phyloP scores from a whole-genome alignment of 2,888 invertebrate genomes.

The Onchidella celtica region DNA sequence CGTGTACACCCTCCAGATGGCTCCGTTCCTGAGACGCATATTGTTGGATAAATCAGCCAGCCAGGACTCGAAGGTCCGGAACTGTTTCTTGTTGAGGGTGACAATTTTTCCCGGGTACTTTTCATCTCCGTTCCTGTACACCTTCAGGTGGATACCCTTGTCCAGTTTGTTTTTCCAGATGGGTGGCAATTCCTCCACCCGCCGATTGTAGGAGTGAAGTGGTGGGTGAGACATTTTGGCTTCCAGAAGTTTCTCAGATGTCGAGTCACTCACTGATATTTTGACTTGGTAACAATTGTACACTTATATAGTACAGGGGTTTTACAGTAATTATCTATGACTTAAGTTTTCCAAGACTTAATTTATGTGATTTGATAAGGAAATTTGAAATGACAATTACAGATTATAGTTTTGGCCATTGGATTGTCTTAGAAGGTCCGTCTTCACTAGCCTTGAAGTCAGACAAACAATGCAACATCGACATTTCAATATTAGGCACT shows the following conservation, averaged over 20 bases:
- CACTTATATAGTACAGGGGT: too few species aligned
- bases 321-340: too few species aligned
- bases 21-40: constrained; percentile 48
- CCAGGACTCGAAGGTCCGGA: constrained; percentile 53
- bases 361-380: too few species aligned
- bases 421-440: too few species aligned
- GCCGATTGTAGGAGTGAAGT: constrained; percentile 18
- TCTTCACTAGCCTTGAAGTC: too few species aligned
- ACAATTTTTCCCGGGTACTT: constrained; percentile 49
- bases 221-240: not conserved
- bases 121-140: constrained; percentile 52
- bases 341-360: too few species aligned
- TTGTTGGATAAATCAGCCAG: constrained; percentile 48
- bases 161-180: constrained; percentile 50
- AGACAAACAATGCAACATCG: too few species aligned
- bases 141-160: constrained; percentile 48
- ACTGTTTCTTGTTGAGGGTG: constrained; percentile 49
- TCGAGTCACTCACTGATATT: too few species aligned
- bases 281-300: too few species aligned
- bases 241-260: not conserved
- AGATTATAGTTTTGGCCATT: too few species aligned
- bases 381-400: too few species aligned
- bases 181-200: constrained; percentile 39
- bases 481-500: too few species aligned
- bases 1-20: constrained; percentile 53